Conservation (phyloP, 1,140 invertebrate species). For the Reticulitermes speratus region DNA sequence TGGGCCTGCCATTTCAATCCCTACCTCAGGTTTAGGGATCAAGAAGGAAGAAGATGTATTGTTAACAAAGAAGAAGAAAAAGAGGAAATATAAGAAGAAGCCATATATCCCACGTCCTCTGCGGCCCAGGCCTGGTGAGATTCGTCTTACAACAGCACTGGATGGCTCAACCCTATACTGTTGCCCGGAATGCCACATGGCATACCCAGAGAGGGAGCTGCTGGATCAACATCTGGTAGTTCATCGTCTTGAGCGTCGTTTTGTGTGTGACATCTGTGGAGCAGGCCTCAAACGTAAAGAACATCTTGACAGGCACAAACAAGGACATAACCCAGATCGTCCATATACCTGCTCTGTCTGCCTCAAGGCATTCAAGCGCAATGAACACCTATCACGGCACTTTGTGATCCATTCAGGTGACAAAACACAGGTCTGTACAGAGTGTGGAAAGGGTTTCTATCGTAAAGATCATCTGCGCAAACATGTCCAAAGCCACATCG, state of each 20-base stretch:
- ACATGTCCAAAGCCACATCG: slow-evolving; percentile 78
- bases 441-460: slow-evolving; percentile 78
- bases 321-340: slow-evolving; percentile 43
- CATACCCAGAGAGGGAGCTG: slow-evolving; percentile 46
- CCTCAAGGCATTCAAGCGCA: slow-evolving; percentile 80
- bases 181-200: slow-evolving; percentile 52
- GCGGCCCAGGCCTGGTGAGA: slow-evolving; percentile 50
- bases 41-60: slow-evolving; percentile 45
- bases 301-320: slow-evolving; percentile 45
- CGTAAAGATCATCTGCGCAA: slow-evolving; percentile 76
- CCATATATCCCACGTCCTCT: slow-evolving; percentile 28
- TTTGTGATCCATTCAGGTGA: slow-evolving; percentile 84
- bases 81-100: slow-evolving; percentile 45
- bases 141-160: slow-evolving; percentile 47
- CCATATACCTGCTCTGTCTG: slow-evolving; percentile 78
- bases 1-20: background rate
- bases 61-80: slow-evolving; percentile 48
- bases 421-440: slow-evolving; percentile 80
- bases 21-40: slow-evolving; percentile 20
- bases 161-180: slow-evolving; percentile 50
- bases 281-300: slow-evolving; percentile 44
- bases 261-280: slow-evolving; percentile 43
- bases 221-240: slow-evolving; percentile 50
- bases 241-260: slow-evolving; percentile 44
- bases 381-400: slow-evolving; percentile 80